These are phyloP conservation scores for Ctenodactylus gundi DNA, from an alignment of 2,113 vertebrate genomes.

Conservation along the genomic window DNA sequence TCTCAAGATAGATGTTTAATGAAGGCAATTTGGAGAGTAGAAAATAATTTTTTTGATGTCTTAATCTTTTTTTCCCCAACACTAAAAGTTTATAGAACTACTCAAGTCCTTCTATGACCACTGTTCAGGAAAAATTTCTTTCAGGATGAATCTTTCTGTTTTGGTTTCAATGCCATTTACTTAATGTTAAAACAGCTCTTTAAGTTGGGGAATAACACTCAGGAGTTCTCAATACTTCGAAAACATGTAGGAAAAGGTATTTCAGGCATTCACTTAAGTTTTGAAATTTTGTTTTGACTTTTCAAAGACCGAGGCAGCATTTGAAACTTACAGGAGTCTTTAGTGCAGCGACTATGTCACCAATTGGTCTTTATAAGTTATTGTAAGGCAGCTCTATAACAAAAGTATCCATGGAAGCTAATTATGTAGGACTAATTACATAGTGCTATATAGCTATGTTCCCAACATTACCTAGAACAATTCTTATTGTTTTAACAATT, in stretches of 20 bases:
- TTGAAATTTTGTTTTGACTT: slow-evolving; percentile 49
- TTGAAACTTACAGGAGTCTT: not conserved
- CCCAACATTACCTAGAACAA: slow-evolving; percentile 45
- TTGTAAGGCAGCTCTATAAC: slow-evolving; percentile 34
- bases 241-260: slow-evolving; percentile 34
- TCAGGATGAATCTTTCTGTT: slow-evolving; percentile 13
- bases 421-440: slow-evolving; percentile 13
- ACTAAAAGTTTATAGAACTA: not conserved
- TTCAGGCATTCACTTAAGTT: slow-evolving; percentile 40
- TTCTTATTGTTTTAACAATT: slow-evolving; percentile 54
- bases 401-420: slow-evolving; percentile 38
- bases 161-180: slow-evolving; percentile 39
- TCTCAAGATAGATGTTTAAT: not conserved
- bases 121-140: not conserved
- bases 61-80: slow-evolving; percentile 9
- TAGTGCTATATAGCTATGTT: slow-evolving; percentile 25
- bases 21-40: not conserved
- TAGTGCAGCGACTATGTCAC: not conserved
- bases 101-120: not conserved
- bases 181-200: slow-evolving; percentile 1
- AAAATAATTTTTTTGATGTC: slow-evolving; percentile 43
- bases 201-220: slow-evolving; percentile 18
- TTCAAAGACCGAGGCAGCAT: slow-evolving; percentile 6
- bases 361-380: slow-evolving; percentile 1
- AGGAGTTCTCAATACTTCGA: slow-evolving; percentile 10